Conservation (phyloP, 2,888 invertebrate genomes). For the Caenorhabditis japonica region DNA sequence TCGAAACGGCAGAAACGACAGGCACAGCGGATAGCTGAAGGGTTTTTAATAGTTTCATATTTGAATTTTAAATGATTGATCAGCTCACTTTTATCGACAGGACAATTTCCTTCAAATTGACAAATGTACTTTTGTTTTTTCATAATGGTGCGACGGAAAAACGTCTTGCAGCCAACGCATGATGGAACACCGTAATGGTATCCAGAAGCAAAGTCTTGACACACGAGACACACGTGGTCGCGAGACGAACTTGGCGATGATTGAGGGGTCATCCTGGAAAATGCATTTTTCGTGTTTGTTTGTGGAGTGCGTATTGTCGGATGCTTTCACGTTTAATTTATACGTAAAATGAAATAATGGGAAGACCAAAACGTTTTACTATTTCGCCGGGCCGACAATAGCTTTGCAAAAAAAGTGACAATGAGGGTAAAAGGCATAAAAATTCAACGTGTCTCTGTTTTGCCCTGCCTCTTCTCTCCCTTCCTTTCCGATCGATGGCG, state of each 20-base stretch:
- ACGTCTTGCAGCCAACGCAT: constrained; percentile 76
- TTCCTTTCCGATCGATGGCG: constrained; percentile 4
- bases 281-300: background rate
- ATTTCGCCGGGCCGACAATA: too few species aligned
- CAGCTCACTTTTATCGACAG: constrained; percentile 66
- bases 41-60: background rate
- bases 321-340: too few species aligned
- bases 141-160: constrained; percentile 76
- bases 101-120: constrained; percentile 69
- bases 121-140: constrained; percentile 76
- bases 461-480: background rate
- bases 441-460: background rate
- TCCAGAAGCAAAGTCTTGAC: constrained; percentile 72
- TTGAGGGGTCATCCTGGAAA: constrained; percentile 25
- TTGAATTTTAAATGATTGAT: background rate
- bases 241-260: constrained; percentile 39
- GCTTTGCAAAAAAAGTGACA: too few species aligned
- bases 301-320: too few species aligned
- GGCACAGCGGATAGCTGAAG: constrained; percentile 73
- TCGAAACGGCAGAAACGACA: constrained; percentile 75
- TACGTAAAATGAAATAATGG: too few species aligned
- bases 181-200: constrained; percentile 75
- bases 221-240: constrained; percentile 67
- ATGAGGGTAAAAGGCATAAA: too few species aligned
- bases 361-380: too few species aligned